Evolutionary conservation across 1,140 invertebrate genomes (phyloP), one percentile per base, ranked within the genome.

Genomic region (Notospermus geniculatus): DNA sequence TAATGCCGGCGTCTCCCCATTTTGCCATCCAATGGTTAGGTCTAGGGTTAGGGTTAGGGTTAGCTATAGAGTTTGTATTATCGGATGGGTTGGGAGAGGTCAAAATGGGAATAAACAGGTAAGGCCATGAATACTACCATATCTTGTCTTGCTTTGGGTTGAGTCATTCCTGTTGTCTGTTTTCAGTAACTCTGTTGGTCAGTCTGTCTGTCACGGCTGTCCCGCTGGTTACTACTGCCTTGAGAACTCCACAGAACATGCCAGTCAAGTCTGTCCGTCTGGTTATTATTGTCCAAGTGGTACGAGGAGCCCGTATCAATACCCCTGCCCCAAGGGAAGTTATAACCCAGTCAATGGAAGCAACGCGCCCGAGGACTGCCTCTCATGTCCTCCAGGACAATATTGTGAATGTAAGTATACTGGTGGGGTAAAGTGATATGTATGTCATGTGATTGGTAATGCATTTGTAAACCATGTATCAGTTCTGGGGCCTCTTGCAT

Each of bases 141-240:
- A 13, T 36, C 2, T 17, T 52, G n/a, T n/a, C n/a, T n/a, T n/a
- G n/a, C n/a, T n/a, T n/a, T n/a, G n/a, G n/a, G n/a, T n/a, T n/a
- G n/a, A n/a, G n/a, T n/a, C 32, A 36, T 36, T 15, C 15, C 32
- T 36, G 32, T 15, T 54, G 27, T 45, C 64, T 4, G 46, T 59
- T 66, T 73, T 25, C 64, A 76, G 75, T 69, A 72, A 74, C 57
- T 69, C 60, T 32, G 39, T 60, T 17, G 66, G 70, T 28, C 73
- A 75, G 57, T 39, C 65, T 1, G 59, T 41, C 17, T 79, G 76
- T 61, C 66, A 68, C 2, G 32, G 54, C 1, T 79, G 77, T 59
- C 75, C 75, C n/a, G 66, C 71, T 53, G 74, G 77, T 4, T 75
- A 71, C 60, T 79, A 78, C 64, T 79, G 77, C 63, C 46, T 68